Evolutionary conservation across 2,113 vertebrate species (phyloP), one percentile per base, ranked within the genome.

Genomic region (Jaculus jaculus): DNA sequence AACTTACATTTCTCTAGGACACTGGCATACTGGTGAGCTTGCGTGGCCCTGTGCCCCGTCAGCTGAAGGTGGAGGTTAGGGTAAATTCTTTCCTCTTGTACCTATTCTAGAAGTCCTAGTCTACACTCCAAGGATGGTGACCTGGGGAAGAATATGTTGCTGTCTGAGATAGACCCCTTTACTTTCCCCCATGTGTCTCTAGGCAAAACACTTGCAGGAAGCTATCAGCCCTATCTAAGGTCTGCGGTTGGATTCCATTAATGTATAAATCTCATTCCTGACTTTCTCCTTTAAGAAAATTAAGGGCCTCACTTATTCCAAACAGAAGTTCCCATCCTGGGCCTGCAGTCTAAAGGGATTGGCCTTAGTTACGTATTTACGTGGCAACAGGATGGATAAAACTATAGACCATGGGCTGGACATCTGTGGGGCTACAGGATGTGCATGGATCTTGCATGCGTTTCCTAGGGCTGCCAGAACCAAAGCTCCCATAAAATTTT

Each of bases 131-230:
- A 60, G 60, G 24, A 65, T 24, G 23, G 75, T 1, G 1, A 15
- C 23, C 18, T 24, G 37, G 47, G 65, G 61, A 92, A 42, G 72
- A 78, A 12, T 26, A 74, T 60, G 12, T 68, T 23, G 39, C 16
- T 28, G 26, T 16, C 5, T 42, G 8, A 54, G 5, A 0, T n/a
- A 21, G 24, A 20, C 5, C 2, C 42, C 21, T n/a, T 7, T 60
- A 5, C 30, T 24, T n/a, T 39, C n/a, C 60, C 51, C 34, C 42
- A 2, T 60, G 20, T 39, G 42, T 30, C n/a, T 1, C 42, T 63
- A 58, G 54, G n/a, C n/a, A 66, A 26, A 93, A 81, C 0, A 34
- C 42, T 58, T 84, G 23, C 34, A 75, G 39, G 63, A 73, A 63
- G 51, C 26, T 60, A 18, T 68, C 7, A 16, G 2, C 58, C n/a